Evolutionary conservation across 2,113 vertebrate species (phyloP).

Genomic region (Gallinago undulata): DNA sequence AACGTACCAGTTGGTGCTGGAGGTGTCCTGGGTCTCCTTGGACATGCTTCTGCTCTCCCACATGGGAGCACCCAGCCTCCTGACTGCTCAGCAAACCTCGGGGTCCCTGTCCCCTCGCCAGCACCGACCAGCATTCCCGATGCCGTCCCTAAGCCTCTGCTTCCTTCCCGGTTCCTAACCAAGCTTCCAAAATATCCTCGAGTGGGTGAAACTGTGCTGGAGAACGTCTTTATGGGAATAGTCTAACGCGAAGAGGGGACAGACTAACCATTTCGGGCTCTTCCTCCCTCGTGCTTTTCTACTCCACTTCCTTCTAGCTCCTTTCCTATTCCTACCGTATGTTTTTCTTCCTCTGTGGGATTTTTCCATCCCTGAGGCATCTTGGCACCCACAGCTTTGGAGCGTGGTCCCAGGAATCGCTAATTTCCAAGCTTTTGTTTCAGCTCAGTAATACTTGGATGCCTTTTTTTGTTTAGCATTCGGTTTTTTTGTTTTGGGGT

Average conservation of each 20-base stretch:
- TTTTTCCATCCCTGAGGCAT: background rate
- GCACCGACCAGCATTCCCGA: background rate
- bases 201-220: slow-evolving; percentile 4
- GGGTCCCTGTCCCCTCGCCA: background rate
- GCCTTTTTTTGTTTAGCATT: background rate
- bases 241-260: background rate
- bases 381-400: background rate
- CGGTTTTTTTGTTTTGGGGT: no score
- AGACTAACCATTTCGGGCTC: background rate
- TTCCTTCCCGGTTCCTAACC: background rate
- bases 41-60: accelerated
- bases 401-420: background rate
- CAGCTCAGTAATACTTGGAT: background rate
- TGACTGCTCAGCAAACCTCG: accelerated
- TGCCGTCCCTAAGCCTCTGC: background rate
- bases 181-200: background rate
- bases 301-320: background rate
- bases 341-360: background rate
- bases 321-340: background rate
- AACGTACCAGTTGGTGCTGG: background rate
- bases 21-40: background rate
- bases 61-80: accelerated
- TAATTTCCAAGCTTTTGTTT: background rate
- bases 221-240: background rate
- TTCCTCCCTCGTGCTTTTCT: background rate